Base-by-base conservation (phyloP, 2,888 invertebrate species). In the Brachyptera putata region DNA sequence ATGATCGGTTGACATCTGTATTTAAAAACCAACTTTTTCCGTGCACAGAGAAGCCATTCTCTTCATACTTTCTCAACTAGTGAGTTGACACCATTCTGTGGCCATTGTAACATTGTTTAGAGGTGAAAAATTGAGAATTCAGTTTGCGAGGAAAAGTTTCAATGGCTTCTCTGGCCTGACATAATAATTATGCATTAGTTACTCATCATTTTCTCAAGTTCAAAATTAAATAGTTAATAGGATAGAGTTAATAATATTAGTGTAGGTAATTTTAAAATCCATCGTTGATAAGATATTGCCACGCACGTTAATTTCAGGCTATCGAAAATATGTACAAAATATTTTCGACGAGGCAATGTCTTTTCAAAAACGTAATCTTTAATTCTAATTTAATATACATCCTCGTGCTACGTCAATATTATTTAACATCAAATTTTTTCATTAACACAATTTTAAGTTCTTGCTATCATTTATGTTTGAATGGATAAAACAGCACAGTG, bases 21-120 rank as follows among this genome's bases (percentile, higher is more conserved):
- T n/a, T n/a, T n/a, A n/a, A n/a, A n/a, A n/a, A n/a, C n/a, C 56
- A 53, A 46, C 50, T 43, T 57, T 50, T 43, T 49, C 55, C 37
- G 57, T 39, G 26, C 25, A n/a, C n/a, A n/a, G n/a, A n/a, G n/a
- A n/a, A n/a, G n/a, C n/a, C n/a, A n/a, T n/a, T n/a, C n/a, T n/a
- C 39, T 60, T 36, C 34, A 18, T 25, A 13, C 48, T 43, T 58
- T 50, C 36, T 43, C 34, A 24, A 14, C 58, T n/a, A n/a, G n/a
- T n/a, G n/a, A n/a, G n/a, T n/a, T n/a, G n/a, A n/a, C n/a, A n/a
- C n/a, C n/a, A 60, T 63, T 57, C 62, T 57, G 62, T 63, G 62
- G 62, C 62, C 62, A 63, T 63, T 63, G 62, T 57, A 56, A 55
- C 50, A 56, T 46, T 48, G 46, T 43, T 56, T 56, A 37, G 39